Evolutionary conservation across 2,888 invertebrate species (phyloP), one percentile per base, ranked within the genome.

Genomic region (Sceliomorpha sp.): DNA sequence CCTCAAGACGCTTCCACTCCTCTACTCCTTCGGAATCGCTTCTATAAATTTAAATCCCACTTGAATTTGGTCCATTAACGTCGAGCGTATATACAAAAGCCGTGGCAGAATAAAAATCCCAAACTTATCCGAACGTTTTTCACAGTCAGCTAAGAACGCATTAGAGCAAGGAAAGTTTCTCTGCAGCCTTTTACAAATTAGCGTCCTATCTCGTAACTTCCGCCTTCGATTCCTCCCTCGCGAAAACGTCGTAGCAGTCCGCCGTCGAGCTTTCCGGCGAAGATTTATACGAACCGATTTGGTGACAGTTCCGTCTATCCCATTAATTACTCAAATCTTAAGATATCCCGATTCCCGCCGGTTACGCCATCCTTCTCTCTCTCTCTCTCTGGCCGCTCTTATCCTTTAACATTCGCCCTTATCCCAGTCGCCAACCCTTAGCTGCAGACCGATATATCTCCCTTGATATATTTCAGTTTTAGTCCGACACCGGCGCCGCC

Each of bases 391-490:
- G n/a, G 36, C 29, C 53, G 12, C 29, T 63, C 69, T 73, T 67
- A 67, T 64, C 64, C 68, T 70, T 66, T 44, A 67, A 47, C 55
- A 31, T 55, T 50, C 66, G 60, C 50, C 66, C 66, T 70, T 66
- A 70, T 67, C 58, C 66, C 40, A 47, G 53, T 60, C 67, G 32
- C 48, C 50, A 59, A 56, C 63, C 58, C 58, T 58, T 63, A 37
- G 50, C 42, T 48, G 47, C 72, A 74, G 72, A 74, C 75, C 74
- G 59, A 79, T 79, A 79, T 76, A 77, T 79, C 77, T 77, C 68
- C 73, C 72, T 70, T 75, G 72, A 76, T 78, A 78, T 78, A 79
- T 78, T 77, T 78, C 73, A 77, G 76, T 75, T 78, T 78, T 74
- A 76, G 72, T 70, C 60, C 72, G 69, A 70, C 73, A 51, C 55